phyloP scores from a whole-genome alignment of 2,888 invertebrate genomes.

The Himalopsyche tibetana region DNA sequence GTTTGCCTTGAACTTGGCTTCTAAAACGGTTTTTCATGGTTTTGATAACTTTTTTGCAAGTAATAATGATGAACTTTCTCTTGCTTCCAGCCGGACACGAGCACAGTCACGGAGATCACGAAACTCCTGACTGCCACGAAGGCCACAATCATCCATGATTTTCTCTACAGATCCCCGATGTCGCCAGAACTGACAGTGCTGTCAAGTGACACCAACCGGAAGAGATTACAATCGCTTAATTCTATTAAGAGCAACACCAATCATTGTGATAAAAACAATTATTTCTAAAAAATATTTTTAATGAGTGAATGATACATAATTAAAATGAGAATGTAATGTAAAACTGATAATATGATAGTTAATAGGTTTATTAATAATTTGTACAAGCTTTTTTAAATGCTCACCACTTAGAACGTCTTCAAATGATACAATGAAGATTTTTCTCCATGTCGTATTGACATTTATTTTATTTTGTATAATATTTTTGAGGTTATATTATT shows the following conservation, averaged over 20 bases:
- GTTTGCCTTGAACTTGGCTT: no score
- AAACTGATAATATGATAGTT: constrained; percentile 59
- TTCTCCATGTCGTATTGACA: background rate
- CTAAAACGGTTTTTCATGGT: no score
- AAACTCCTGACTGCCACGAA: background rate
- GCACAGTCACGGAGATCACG: constrained; percentile 37
- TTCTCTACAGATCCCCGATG: background rate
- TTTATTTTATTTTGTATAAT: background rate
- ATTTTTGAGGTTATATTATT: constrained; percentile 35
- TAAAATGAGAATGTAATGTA: constrained; percentile 2
- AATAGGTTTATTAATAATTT: constrained; percentile 67
- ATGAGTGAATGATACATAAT: background rate
- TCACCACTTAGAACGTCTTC: background rate
- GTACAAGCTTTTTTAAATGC: background rate
- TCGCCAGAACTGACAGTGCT: constrained; percentile 9
- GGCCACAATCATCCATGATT: constrained; percentile 24
- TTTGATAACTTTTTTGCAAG: no score
- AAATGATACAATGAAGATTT: background rate
- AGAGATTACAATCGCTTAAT: constrained; percentile 27
- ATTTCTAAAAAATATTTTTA: background rate
- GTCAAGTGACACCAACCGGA: constrained; percentile 31
- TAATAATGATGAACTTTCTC: background rate
- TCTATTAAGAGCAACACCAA: constrained; percentile 29
- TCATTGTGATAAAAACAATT: constrained; percentile 38
- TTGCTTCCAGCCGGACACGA: constrained; percentile 48